A percentile compares a stretch with the other conserved stretches of the same genome.
These are phyloP conservation scores for Noctuana brunneofusca DNA, from an alignment of 2,888 invertebrate genomes.

Conservation along the genomic window DNA sequence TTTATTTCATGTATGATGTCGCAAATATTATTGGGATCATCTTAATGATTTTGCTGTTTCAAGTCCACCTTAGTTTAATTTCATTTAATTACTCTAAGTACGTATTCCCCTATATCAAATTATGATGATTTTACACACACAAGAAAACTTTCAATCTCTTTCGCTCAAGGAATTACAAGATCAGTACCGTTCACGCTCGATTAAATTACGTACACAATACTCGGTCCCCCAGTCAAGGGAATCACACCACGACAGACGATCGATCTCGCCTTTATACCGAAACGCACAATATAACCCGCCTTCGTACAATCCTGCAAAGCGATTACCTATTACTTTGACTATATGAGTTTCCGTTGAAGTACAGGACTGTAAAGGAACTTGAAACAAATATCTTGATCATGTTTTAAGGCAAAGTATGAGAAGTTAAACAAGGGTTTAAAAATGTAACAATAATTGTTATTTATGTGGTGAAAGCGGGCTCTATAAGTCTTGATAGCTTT, in stretches of 20 bases:
- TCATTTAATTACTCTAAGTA: too few species aligned
- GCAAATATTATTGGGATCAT: too few species aligned
- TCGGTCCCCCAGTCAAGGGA: background rate
- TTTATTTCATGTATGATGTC: too few species aligned
- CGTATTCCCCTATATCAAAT: background rate
- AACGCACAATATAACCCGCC: background rate
- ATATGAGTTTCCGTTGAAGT: background rate
- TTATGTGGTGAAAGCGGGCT: too few species aligned
- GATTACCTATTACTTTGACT: background rate
- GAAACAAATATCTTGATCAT: too few species aligned
- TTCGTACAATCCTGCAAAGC: background rate
- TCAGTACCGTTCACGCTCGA: slow-evolving; percentile 3
- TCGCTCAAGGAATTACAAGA: background rate
- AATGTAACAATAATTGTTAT: too few species aligned
- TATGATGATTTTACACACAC: background rate
- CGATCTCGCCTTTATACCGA: background rate
- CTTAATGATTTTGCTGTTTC: too few species aligned
- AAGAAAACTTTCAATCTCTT: background rate
- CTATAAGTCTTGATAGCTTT: too few species aligned
- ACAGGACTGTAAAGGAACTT: too few species aligned
- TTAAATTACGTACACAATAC: background rate
- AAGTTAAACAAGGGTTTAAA: too few species aligned
- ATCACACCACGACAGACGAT: background rate
- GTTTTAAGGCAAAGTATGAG: too few species aligned
- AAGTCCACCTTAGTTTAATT: too few species aligned